phyloP scores from a whole-genome alignment of 2,113 vertebrate species.

The Dicaeum eximium region DNA sequence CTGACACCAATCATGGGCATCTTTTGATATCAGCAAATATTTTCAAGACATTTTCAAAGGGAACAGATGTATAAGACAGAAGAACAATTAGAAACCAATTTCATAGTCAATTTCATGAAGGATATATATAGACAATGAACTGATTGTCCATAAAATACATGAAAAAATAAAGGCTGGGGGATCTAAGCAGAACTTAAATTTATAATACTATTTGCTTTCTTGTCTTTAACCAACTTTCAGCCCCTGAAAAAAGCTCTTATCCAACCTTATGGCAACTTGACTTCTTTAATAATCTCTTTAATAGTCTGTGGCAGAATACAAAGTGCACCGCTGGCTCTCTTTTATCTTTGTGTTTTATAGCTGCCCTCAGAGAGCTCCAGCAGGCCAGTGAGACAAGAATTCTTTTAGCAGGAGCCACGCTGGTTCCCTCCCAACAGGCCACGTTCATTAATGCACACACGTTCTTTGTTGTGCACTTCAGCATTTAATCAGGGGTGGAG shows the following conservation, averaged over 20 bases:
- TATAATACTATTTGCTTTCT: not conserved
- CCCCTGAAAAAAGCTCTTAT: not conserved
- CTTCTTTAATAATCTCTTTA: not conserved
- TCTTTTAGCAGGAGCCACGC: not conserved
- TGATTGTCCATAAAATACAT: not conserved
- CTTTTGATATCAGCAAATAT: not conserved
- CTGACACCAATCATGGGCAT: accelerated
- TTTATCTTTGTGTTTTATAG: not conserved
- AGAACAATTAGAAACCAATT: not conserved
- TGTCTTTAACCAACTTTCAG: not conserved
- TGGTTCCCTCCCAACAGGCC: not conserved
- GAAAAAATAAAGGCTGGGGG: not conserved
- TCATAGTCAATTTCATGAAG: not conserved
- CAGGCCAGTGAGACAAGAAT: not conserved
- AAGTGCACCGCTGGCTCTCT: not conserved
- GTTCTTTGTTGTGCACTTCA: not conserved
- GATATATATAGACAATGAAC: not conserved
- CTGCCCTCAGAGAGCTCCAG: not conserved
- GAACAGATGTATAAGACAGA: not conserved
- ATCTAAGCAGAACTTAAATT: not conserved
- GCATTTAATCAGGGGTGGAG: not conserved
- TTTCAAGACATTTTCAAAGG: not conserved
- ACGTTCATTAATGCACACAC: not conserved
- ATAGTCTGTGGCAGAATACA: not conserved
- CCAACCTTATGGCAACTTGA: not conserved